A percentile compares a stretch with the other conserved stretches of the same genome.
These are phyloP conservation scores for Eidolon dupreanum DNA, from an alignment of 2,797 vertebrate genomes.

Conservation along the genomic window DNA sequence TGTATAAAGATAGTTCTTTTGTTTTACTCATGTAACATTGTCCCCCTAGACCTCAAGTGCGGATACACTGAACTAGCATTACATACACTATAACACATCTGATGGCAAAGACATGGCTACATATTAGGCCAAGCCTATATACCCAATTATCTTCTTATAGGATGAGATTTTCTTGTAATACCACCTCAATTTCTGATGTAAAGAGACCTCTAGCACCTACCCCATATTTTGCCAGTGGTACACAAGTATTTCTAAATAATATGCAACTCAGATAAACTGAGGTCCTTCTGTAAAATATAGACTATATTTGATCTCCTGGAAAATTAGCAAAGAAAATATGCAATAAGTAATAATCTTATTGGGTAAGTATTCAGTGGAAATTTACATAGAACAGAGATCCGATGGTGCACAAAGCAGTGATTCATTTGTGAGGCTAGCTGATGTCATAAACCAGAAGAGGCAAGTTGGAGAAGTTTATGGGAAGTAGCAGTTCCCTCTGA, in stretches of 20 bases:
- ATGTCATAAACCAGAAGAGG: constrained; percentile 66
- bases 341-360: constrained; percentile 54
- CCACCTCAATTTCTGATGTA: neutral
- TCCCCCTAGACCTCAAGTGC: neutral
- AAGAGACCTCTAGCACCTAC: neutral
- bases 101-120: neutral
- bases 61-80: neutral
- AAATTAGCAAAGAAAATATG: constrained; percentile 71
- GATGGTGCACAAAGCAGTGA: constrained; percentile 39
- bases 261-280: neutral
- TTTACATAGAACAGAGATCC: constrained; percentile 31
- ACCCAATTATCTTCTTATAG: neutral
- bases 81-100: neutral
- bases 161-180: neutral
- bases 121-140: neutral
- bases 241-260: neutral
- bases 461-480: constrained; percentile 63
- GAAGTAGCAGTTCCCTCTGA: constrained; percentile 62
- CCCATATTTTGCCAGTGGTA: neutral
- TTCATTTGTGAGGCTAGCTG: constrained; percentile 64
- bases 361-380: constrained; percentile 60
- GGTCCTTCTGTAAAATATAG: neutral
- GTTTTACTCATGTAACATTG: neutral
- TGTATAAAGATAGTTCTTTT: neutral
- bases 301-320: constrained; percentile 61